Conservation (phyloP, 2,113 vertebrate genomes). For the Aphyosemion australe region DNA sequence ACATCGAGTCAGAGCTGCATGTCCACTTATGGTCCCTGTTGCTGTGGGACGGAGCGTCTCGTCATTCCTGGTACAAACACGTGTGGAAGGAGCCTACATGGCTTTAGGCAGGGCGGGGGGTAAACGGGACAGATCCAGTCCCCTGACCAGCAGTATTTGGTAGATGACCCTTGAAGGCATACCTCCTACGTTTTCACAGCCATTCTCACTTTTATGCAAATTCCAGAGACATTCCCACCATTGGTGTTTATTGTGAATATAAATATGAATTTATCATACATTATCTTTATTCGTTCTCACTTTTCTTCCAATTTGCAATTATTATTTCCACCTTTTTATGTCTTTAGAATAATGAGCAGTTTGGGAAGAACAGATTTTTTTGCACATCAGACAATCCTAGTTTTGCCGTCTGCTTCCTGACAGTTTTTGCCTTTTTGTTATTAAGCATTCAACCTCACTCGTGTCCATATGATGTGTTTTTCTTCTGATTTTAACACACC, state of each 20-base stretch:
- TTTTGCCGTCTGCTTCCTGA: conserved; percentile 39
- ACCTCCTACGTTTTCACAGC: conserved; percentile 47
- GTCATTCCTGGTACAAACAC: conserved; percentile 22
- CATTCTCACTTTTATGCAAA: conserved; percentile 60
- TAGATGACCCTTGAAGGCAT: conserved; percentile 30
- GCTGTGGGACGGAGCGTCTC: conserved; percentile 22
- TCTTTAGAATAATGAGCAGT: conserved; percentile 26
- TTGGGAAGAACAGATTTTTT: conserved; percentile 28
- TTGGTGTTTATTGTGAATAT: conserved; percentile 63
- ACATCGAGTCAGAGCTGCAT: background rate
- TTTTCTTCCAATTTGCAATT: conserved; percentile 31
- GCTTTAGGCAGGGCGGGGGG: conserved; percentile 13
- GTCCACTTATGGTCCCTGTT: conserved; percentile 13
- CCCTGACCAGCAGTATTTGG: conserved; percentile 65
- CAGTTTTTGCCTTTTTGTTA: conserved; percentile 29
- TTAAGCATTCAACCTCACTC: conserved; percentile 43
- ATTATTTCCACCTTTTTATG: conserved; percentile 33
- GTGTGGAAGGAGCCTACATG: conserved; percentile 19
- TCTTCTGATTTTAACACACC: conserved; percentile 8
- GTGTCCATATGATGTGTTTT: conserved; percentile 16
- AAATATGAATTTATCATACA: conserved; percentile 59
- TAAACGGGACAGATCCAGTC: conserved; percentile 7
- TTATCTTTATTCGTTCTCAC: conserved; percentile 36
- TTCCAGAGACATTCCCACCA: conserved; percentile 61
- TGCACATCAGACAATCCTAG: conserved; percentile 70